A percentile compares a stretch with the other conserved stretches of the same genome.
Evolutionary conservation across 2,113 vertebrate genomes (phyloP).

Genomic region (Sardina pilchardus): DNA sequence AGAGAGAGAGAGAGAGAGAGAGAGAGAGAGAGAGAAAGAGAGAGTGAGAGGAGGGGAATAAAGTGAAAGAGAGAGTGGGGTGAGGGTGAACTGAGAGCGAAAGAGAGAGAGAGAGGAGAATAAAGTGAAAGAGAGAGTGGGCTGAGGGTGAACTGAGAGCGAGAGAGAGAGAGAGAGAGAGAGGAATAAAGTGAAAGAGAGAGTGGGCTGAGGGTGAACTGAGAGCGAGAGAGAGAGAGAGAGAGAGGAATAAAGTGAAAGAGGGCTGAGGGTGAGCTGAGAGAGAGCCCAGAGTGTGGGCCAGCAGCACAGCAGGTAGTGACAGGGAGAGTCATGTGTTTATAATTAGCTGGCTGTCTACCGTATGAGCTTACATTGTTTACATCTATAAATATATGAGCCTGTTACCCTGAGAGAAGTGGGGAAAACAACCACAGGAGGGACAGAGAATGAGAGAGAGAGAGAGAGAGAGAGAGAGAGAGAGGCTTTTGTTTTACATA

Average conservation of each 20-base stretch:
- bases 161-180: not conserved
- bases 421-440: not conserved
- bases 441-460: too few relatives aligned
- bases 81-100: not conserved
- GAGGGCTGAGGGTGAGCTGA: not conserved
- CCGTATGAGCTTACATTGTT: not conserved
- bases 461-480: too few relatives aligned
- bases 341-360: not conserved
- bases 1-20: too few relatives aligned
- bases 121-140: not conserved
- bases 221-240: not conserved
- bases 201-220: not conserved
- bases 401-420: not conserved
- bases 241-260: not conserved
- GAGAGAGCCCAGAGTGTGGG: too few relatives aligned
- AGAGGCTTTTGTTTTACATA: too few relatives aligned
- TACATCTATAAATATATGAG: constrained; percentile 4
- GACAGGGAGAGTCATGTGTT: not conserved
- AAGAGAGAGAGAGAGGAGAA: not conserved
- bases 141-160: not conserved
- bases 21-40: too few relatives aligned
- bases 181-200: not conserved
- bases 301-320: not conserved
- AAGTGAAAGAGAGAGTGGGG: not conserved
- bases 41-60: too few relatives aligned